These are phyloP conservation scores for Eubasilissa splendida DNA, from an alignment of 2,888 invertebrate genomes.

Conservation along the genomic window DNA sequence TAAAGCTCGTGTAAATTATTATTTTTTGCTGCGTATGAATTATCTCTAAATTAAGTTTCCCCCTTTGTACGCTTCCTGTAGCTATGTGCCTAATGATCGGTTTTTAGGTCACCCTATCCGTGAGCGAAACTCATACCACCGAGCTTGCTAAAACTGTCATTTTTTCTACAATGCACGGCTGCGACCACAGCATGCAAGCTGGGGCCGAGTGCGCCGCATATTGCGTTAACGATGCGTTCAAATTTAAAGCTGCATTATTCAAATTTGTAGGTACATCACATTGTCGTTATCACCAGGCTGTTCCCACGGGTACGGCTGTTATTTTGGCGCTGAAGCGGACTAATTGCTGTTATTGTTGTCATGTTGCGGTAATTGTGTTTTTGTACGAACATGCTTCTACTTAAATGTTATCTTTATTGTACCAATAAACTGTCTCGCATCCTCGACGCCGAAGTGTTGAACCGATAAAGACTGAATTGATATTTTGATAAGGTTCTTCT, in stretches of 20 bases:
- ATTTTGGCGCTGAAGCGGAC: conserved; percentile 1
- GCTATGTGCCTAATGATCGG: too few relatives aligned
- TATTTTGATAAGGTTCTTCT: too few relatives aligned
- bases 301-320: conserved; percentile 20
- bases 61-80: too few relatives aligned
- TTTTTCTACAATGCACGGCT: conserved; percentile 4
- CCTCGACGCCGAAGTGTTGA: too few relatives aligned
- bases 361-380: conserved; percentile 24
- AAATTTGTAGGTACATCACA: conserved; percentile 32
- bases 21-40: too few relatives aligned
- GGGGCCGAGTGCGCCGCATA: not conserved
- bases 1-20: too few relatives aligned
- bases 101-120: too few relatives aligned
- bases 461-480: too few relatives aligned
- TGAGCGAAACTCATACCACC: too few relatives aligned
- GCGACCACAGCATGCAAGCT: not conserved
- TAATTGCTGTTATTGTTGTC: conserved; percentile 39
- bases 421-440: too few relatives aligned
- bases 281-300: conserved; percentile 37
- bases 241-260: conserved; percentile 42
- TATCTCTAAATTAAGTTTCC: too few relatives aligned
- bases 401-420: not conserved
- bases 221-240: conserved; percentile 39
- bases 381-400: conserved; percentile 11
- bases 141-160: too few relatives aligned